Evolutionary conservation across 2,113 vertebrate species (phyloP).

Genomic region (Xiphophorus maculatus): DNA sequence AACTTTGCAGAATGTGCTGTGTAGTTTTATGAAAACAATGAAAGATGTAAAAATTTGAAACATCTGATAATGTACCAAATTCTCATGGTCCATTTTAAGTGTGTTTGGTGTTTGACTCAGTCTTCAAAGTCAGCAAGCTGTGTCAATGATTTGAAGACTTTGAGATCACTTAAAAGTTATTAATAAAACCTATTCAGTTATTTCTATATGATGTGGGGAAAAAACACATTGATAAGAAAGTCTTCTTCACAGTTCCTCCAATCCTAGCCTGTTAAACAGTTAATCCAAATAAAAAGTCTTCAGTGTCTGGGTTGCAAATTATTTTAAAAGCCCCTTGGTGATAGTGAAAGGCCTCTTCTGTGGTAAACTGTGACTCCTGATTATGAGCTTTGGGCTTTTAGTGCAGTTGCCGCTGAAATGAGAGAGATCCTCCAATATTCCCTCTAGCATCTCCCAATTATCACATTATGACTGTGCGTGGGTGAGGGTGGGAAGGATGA

Average conservation of each 20-base stretch:
- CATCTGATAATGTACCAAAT: background rate
- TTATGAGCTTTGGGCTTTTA: slow-evolving; percentile 64
- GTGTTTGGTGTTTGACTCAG: background rate
- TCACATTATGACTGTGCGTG: slow-evolving; percentile 84
- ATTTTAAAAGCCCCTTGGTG: slow-evolving; percentile 51
- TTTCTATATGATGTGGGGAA: no score
- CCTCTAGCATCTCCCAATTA: slow-evolving; percentile 84
- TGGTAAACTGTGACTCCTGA: slow-evolving; percentile 53
- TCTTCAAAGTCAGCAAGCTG: background rate
- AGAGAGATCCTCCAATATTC: slow-evolving; percentile 78
- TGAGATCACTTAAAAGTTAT: background rate
- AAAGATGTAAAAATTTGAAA: no score
- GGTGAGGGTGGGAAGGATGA: slow-evolving; percentile 72
- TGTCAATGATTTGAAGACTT: background rate
- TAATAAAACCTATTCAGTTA: no score
- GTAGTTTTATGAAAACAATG: no score
- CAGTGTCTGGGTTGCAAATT: slow-evolving; percentile 40
- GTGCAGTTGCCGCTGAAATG: slow-evolving; percentile 50
- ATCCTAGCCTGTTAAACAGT: slow-evolving; percentile 6
- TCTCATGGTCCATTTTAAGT: background rate
- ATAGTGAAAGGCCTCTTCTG: slow-evolving; percentile 47
- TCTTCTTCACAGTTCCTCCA: background rate
- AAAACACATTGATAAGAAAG: background rate
- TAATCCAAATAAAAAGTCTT: slow-evolving; percentile 15
- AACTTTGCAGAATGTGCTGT: no score